Evolutionary conservation across 1,140 invertebrate species (phyloP), one percentile per base, ranked within the genome.

Genomic region (Lasioglossum albipes): DNA sequence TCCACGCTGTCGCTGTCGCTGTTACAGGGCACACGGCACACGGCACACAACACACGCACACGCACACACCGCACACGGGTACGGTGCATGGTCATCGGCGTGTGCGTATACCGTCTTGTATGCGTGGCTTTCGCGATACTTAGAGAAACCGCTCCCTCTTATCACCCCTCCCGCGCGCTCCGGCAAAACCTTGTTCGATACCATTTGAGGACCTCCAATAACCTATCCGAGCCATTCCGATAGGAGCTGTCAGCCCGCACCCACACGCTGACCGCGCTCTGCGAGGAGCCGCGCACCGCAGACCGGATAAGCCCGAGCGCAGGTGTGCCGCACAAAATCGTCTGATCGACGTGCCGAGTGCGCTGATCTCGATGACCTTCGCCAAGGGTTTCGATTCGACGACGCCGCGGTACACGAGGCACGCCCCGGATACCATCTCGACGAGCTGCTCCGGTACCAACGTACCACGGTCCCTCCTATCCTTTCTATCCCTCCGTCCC

Each of bases 151-250:
- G 74, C 75, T 84, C 79, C 57, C 73, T 85, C 81, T 85, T 84
- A 84, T 83, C 81, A 85, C 76, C 59, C 62, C 61, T 86, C 85
- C 84, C 85, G 80, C 74, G 64, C 69, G 59, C 77, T 70, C 27
- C 75, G 49, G 68, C 72, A 73, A 75, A 79, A 78, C 71, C 85
- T 88, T 89, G 86, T 89, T 89, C 88, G 88, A 90, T 90, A 91
- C 89, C 90, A 90, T 91, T 92, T 91, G 89, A 92, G 88, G 89
- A 91, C 87, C 88, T 90, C 85, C 90, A 91, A 91, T 92, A 92
- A 91, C 77, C 87, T 91, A 91, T 85, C 79, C 79, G 54, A 80
- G 84, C 83, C 85, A 87, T 87, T 86, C 82, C 84, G 89, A 91
- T 89, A 87, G 86, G 81, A 87, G 87, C 88, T 91, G 89, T 91